Evolutionary conservation across 2,888 invertebrate genomes (phyloP).

Genomic region (Aphodius granarius): DNA sequence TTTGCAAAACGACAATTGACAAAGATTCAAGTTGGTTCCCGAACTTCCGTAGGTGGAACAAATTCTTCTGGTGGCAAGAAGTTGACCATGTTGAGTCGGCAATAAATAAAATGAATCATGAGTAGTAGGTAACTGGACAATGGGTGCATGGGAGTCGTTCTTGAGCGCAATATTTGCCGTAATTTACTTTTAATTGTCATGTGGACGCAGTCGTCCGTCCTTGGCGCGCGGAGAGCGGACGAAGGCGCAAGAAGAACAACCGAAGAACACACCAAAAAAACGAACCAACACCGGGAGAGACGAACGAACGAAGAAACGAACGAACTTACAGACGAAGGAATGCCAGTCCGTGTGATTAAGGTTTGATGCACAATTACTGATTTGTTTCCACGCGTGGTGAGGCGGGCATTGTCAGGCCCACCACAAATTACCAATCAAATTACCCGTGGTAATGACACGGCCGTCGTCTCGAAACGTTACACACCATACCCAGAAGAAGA

Average conservation of each 20-base stretch:
- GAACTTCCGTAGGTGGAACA: background rate
- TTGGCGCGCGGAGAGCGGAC: conserved; percentile 17
- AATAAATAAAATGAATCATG: background rate
- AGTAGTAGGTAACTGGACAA: background rate
- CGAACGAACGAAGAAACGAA: too few species aligned
- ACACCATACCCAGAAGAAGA: conserved; percentile 14
- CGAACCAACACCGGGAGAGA: conserved; percentile 21
- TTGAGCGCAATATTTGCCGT: background rate
- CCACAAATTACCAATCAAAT: conserved; percentile 52
- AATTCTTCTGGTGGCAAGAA: background rate
- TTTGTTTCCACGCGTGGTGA: conserved; percentile 49
- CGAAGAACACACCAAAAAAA: conserved; percentile 18
- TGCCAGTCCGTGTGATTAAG: conserved; percentile 37
- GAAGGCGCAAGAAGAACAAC: conserved; percentile 4
- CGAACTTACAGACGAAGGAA: conserved; percentile 28
- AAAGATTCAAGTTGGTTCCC: too few species aligned
- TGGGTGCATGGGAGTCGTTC: background rate
- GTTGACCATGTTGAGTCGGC: background rate
- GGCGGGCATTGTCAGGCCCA: conserved; percentile 49
- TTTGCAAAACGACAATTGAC: too few species aligned
- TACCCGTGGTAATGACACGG: conserved; percentile 44
- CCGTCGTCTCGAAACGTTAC: conserved; percentile 35
- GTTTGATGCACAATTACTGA: conserved; percentile 50
- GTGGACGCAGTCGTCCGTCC: conserved; percentile 15
- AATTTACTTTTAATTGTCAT: conserved; percentile 21